Evolutionary conservation across 37 sponge, comb jelly and placozoan genomes (phyloP), one percentile per base, ranked within the genome.

Genomic region (Dysidea cf. avara): DNA sequence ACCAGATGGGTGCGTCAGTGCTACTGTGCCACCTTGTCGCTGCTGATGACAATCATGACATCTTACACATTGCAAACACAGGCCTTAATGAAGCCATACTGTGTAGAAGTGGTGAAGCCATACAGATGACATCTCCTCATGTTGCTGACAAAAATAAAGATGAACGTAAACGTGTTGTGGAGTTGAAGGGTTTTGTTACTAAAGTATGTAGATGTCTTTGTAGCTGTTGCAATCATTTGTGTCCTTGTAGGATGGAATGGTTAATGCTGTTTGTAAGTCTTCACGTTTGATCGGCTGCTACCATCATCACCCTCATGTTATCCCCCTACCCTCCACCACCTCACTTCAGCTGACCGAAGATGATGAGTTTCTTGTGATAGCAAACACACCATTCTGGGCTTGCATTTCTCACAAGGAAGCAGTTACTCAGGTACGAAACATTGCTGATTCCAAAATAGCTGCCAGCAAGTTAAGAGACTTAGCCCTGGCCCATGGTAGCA

Each of bases 61-160:
- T 66, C 0, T 82, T 94, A 33, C 86, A 87, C 51, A 72, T 80
- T 1, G 91, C 86, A 56, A 94, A 86, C 37, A 76, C 76, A 16
- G 95, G 92, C 0, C 81, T 83, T 18, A 76, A 75, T 21, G 91
- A 94, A 48, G 95, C 83, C 20, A 66, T 94, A 16, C 73, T 94
- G 36, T 82, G 81, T 60, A 79, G 87, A 5, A 76, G 74, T 64
- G 86, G 75, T 14, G 39, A 80, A 13, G 68, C 66, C 2, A 72
- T 85, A 14, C 61, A 72, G 2, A 76, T 94, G n/a, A 86, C 91
- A 39, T 81, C 76, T 2, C 71, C 76, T 0, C 95, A 94, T 78
- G 56, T 64, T 14, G 83, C 83, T 18, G 56, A 72, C 51, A 83
- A 66, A 1, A 86, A 83, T 50, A 53, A 18, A 2, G 64, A 73